phyloP scores from a whole-genome alignment of 37 sponge, comb jelly and placozoan genomes.

The Haliclona indistincta region DNA sequence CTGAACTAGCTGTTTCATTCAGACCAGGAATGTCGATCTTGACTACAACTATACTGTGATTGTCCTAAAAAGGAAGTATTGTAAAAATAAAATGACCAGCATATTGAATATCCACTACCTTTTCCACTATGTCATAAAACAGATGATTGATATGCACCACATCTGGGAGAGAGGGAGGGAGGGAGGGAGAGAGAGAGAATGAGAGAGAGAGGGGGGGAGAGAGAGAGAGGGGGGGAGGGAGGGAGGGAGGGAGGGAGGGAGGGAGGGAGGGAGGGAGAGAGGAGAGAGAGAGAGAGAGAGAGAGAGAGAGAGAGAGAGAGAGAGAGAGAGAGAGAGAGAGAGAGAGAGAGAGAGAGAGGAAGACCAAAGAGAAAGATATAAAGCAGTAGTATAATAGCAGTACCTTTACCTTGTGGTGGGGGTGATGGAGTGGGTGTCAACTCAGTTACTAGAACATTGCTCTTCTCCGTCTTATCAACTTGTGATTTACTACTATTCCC shows the following conservation, averaged over 20 bases:
- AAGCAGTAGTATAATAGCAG: too few relatives aligned
- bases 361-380: conserved; percentile 5
- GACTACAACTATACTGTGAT: too few relatives aligned
- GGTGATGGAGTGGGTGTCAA: too few relatives aligned
- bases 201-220: background rate
- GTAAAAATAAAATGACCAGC: too few relatives aligned
- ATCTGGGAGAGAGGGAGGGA: background rate
- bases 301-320: conserved; percentile 3
- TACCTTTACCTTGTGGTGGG: too few relatives aligned
- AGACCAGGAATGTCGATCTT: too few relatives aligned
- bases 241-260: background rate
- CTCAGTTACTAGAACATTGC: too few relatives aligned
- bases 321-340: conserved; percentile 37
- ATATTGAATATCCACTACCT: too few relatives aligned
- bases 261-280: background rate
- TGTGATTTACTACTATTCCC: too few relatives aligned
- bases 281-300: background rate
- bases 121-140: background rate
- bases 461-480: too few relatives aligned
- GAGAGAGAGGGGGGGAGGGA: background rate
- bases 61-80: too few relatives aligned
- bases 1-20: too few relatives aligned
- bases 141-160: background rate
- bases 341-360: conserved; percentile 17
- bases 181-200: background rate